Percentiles rank a stretch among this genome's conserved stretches.
phyloP scores from a whole-genome alignment of 2,113 vertebrate genomes.

The Eclectus roratus region DNA sequence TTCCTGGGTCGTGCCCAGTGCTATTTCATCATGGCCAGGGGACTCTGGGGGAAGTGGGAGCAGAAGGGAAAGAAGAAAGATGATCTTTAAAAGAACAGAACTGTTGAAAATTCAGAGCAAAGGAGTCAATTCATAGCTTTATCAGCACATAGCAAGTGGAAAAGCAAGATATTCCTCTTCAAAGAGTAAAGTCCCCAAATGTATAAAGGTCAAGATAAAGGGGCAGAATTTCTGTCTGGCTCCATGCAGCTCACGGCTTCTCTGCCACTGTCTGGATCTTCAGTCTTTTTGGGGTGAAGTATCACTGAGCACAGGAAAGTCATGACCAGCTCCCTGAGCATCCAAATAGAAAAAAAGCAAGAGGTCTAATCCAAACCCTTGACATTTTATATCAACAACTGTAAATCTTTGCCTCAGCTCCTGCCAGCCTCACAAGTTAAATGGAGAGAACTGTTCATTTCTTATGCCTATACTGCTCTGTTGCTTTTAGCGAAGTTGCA shows the following conservation, averaged over 20 bases:
- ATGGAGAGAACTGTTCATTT: neutral
- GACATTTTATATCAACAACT: neutral
- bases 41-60: neutral
- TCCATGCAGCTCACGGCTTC: neutral
- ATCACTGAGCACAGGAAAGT: neutral
- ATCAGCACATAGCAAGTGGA: slow-evolving; percentile 43
- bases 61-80: slow-evolving; percentile 16
- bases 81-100: slow-evolving; percentile 44
- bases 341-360: neutral
- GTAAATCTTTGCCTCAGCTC: slow-evolving; percentile 14
- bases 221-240: neutral
- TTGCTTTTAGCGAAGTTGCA: neutral
- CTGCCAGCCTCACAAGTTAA: slow-evolving; percentile 24
- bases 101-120: slow-evolving; percentile 42
- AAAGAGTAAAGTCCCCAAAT: slow-evolving; percentile 37
- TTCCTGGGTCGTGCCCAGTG: neutral
- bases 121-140: slow-evolving; percentile 40
- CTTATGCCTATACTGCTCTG: neutral
- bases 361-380: neutral
- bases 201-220: slow-evolving; percentile 56
- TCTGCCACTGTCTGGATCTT: neutral
- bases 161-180: slow-evolving; percentile 48
- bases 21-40: slow-evolving; percentile 2
- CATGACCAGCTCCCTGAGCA: neutral
- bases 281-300: neutral